A percentile compares a stretch with the other conserved stretches of the same genome.
phyloP scores from a whole-genome alignment of 2,888 invertebrate genomes.

The Timandra comae region DNA sequence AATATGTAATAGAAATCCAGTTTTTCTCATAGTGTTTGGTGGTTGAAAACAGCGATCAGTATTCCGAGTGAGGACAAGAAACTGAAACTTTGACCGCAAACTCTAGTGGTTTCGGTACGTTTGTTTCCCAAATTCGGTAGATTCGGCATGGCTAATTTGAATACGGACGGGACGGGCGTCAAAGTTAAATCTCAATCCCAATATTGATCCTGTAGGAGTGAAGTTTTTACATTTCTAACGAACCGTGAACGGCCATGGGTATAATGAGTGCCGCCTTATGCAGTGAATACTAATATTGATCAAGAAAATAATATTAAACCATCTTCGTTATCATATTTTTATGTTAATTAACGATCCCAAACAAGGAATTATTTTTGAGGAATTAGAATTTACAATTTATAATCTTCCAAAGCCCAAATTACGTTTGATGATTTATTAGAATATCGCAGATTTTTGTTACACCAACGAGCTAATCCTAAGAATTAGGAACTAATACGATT shows the following conservation, averaged over 20 bases:
- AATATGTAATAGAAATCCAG: too few species aligned
- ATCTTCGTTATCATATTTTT: too few species aligned
- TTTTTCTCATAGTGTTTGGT: too few species aligned
- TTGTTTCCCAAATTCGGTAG: conserved; percentile 38
- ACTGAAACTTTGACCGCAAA: conserved; percentile 38
- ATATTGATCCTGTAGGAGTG: conserved; percentile 54
- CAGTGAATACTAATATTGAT: conserved; percentile 16
- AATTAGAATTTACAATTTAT: too few species aligned
- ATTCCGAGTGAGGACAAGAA: conserved; percentile 31
- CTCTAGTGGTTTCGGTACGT: conserved; percentile 30
- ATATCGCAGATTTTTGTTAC: too few species aligned
- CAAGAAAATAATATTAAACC: too few species aligned
- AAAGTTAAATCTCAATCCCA: conserved; percentile 51
- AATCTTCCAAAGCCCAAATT: too few species aligned
- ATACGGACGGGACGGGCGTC: conserved; percentile 37
- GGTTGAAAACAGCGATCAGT: conserved; percentile 34
- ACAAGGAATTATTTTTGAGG: too few species aligned
- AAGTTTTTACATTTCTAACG: conserved; percentile 62
- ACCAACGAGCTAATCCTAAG: too few species aligned
- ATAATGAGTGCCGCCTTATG: conserved; percentile 36
- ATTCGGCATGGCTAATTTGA: conserved; percentile 43
- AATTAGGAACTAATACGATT: too few species aligned
- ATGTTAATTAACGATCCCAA: too few species aligned
- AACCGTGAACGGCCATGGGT: conserved; percentile 43
- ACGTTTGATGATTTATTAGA: too few species aligned